Conservation (phyloP, 2,113 vertebrate species). For the Poeciliopsis turrubarensis region DNA sequence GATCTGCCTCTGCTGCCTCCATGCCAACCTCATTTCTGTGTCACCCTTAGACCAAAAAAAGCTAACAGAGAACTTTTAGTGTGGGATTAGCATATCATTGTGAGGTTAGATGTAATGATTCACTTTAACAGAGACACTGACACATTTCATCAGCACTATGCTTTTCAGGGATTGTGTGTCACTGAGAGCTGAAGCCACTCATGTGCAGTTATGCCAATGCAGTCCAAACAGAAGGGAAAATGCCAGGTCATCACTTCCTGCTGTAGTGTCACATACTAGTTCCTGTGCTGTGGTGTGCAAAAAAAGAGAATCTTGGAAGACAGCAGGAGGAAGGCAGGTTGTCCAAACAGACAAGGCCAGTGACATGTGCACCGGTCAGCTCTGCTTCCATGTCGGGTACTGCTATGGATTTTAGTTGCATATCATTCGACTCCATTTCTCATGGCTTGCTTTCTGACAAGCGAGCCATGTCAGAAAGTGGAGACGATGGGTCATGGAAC, state of each 20-base stretch:
- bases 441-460: too few relatives aligned
- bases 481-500: constrained; percentile 34
- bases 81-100: neutral
- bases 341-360: constrained; percentile 20
- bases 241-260: constrained; percentile 64
- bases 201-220: constrained; percentile 51
- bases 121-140: constrained; percentile 15
- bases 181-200: constrained; percentile 43
- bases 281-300: neutral
- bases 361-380: constrained; percentile 1
- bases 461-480: constrained; percentile 60
- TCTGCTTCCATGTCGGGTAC: constrained; percentile 2
- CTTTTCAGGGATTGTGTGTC: constrained; percentile 43
- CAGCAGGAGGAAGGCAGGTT: neutral
- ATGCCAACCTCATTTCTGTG: constrained; percentile 19
- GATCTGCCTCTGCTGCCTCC: constrained; percentile 27
- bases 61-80: neutral
- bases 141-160: constrained; percentile 10
- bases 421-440: constrained; percentile 27
- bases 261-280: constrained; percentile 45
- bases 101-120: constrained; percentile 5
- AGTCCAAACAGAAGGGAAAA: constrained; percentile 57
- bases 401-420: neutral
- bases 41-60: neutral
- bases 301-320: constrained; percentile 10